These are phyloP conservation scores for Drosophila santomea DNA, from an alignment of 1,140 invertebrate genomes.

Conservation along the genomic window DNA sequence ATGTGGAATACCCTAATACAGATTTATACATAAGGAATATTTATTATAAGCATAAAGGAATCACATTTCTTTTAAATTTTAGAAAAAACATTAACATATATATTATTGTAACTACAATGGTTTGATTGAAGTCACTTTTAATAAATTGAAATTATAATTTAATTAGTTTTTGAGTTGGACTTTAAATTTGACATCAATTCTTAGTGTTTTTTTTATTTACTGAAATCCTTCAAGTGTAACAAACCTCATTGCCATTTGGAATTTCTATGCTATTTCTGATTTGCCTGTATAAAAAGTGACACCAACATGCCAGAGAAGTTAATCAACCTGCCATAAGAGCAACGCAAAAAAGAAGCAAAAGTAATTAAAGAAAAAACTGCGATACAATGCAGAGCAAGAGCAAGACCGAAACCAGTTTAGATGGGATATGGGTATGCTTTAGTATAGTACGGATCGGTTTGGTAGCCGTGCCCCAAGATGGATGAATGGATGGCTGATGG, in stretches of 20 bases:
- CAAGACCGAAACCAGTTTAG: slow-evolving; percentile 71
- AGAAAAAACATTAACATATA: too few relatives aligned
- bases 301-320: slow-evolving; percentile 14
- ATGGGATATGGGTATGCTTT: slow-evolving; percentile 18
- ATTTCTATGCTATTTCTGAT: background rate
- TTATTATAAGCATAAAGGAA: too few relatives aligned
- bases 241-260: background rate
- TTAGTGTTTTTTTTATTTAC: background rate
- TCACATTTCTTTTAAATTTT: too few relatives aligned
- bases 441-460: slow-evolving; percentile 5
- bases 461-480: slow-evolving; percentile 19
- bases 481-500: slow-evolving; percentile 16
- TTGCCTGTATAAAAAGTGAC: background rate
- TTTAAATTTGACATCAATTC: background rate
- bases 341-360: slow-evolving; percentile 31
- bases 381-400: slow-evolving; percentile 57
- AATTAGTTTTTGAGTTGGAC: too few relatives aligned
- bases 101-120: too few relatives aligned
- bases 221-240: slow-evolving; percentile 18
- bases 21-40: background rate
- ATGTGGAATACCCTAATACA: background rate
- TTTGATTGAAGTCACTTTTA: too few relatives aligned
- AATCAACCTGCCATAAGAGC: slow-evolving; percentile 22
- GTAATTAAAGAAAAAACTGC: slow-evolving; percentile 58
- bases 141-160: too few relatives aligned